phyloP scores from a whole-genome alignment of 2,797 vertebrate species.

The Alexandromys oeconomus region DNA sequence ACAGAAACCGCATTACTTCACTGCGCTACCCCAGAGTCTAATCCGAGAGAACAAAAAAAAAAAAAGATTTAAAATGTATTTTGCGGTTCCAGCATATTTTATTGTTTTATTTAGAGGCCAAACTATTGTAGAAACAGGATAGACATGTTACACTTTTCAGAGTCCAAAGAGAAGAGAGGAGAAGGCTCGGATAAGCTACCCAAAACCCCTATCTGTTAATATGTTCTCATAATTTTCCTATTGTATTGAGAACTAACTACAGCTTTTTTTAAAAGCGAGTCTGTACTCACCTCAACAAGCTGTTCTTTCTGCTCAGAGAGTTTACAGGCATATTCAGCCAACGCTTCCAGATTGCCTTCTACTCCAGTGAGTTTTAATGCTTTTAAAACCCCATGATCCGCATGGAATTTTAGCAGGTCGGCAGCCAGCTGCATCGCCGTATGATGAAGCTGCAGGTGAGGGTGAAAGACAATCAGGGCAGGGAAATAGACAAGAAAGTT shows the following conservation, averaged over 20 bases:
- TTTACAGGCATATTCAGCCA: constrained; percentile 94
- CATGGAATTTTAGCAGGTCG: constrained; percentile 95
- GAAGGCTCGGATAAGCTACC: background rate
- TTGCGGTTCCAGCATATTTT: constrained; percentile 2
- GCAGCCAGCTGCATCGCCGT: constrained; percentile 93
- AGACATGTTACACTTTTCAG: background rate
- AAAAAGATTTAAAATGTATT: background rate
- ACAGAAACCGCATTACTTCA: background rate
- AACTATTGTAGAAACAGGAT: background rate
- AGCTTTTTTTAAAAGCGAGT: constrained; percentile 19
- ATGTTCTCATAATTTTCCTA: background rate
- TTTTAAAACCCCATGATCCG: constrained; percentile 94
- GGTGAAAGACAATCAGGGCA: constrained; percentile 37
- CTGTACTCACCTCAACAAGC: constrained; percentile 94
- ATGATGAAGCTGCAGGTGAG: constrained; percentile 92
- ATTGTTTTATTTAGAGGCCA: constrained; percentile 28
- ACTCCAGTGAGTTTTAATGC: constrained; percentile 94
- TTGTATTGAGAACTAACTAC: background rate
- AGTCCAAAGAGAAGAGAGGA: constrained; percentile 42
- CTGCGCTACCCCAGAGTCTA: background rate
- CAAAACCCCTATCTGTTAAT: background rate
- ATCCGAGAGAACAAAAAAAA: background rate
- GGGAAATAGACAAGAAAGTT: constrained; percentile 4
- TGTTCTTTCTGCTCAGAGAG: constrained; percentile 98
- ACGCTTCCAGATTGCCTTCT: constrained; percentile 96